Percentiles rank a stretch among this genome's conserved stretches.
These are phyloP conservation scores for Eupsilia transversa DNA, from an alignment of 2,888 invertebrate genomes.

Conservation along the genomic window DNA sequence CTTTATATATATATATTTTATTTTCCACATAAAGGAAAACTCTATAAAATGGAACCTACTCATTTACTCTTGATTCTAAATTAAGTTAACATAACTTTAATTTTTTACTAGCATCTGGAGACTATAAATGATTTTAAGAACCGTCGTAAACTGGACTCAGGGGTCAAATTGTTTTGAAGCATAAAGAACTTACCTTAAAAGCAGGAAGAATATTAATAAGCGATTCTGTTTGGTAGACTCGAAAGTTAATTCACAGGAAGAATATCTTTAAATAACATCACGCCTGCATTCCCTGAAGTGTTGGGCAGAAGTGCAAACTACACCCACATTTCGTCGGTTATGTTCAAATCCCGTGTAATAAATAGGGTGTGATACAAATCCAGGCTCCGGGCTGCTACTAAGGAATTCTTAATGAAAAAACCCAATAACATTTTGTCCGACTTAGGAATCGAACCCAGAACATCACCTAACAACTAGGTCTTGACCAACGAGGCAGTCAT, in stretches of 20 bases:
- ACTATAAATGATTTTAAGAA: constrained; percentile 29
- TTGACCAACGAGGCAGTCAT: not conserved
- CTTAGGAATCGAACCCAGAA: not conserved
- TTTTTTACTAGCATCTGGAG: constrained; percentile 24
- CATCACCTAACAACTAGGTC: not conserved
- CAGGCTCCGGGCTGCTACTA: not conserved
- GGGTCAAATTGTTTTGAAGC: constrained; percentile 28
- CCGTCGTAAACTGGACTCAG: constrained; percentile 22
- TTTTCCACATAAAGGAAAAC: not conserved
- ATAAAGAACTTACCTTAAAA: not conserved
- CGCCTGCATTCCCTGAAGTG: too few species aligned
- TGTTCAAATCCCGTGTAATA: not conserved
- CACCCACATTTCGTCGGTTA: not conserved
- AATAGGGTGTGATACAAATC: too few species aligned
- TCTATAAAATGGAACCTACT: not conserved
- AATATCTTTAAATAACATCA: not conserved
- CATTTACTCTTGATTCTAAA: not conserved
- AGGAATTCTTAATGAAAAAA: not conserved
- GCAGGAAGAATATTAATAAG: constrained; percentile 12
- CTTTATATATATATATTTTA: too few species aligned
- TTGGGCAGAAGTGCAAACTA: not conserved
- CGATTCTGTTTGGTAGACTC: not conserved
- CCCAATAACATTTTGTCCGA: not conserved
- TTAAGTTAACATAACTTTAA: constrained; percentile 12
- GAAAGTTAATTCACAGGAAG: not conserved